These are phyloP conservation scores for Saccopteryx bilineata DNA, from an alignment of 2,113 vertebrate species.

Conservation along the genomic window DNA sequence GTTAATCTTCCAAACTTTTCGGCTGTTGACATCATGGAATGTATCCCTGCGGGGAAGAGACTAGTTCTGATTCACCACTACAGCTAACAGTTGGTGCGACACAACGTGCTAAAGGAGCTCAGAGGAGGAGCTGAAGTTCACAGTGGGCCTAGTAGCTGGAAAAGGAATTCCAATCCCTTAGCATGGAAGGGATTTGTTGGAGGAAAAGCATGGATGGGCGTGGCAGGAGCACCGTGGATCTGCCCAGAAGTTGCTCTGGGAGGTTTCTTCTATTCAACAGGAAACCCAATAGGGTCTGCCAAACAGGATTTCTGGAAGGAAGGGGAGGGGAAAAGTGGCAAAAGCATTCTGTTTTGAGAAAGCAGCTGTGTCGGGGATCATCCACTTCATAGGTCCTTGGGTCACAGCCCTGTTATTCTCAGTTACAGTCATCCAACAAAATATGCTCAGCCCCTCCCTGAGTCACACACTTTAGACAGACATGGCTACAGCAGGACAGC, in stretches of 20 bases:
- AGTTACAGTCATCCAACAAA: background rate
- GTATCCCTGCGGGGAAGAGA: background rate
- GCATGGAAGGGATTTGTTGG: conserved; percentile 6
- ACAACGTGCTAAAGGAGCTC: background rate
- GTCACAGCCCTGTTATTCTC: background rate
- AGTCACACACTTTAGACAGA: background rate
- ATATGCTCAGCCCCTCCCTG: background rate
- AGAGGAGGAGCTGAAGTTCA: conserved; percentile 16
- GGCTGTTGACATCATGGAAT: background rate
- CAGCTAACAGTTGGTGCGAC: background rate
- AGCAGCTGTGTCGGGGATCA: background rate
- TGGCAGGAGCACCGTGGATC: background rate
- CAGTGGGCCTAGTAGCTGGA: background rate
- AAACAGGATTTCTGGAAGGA: conserved; percentile 71
- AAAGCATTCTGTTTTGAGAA: background rate
- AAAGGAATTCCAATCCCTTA: background rate
- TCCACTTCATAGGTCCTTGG: background rate
- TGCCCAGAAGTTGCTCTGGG: background rate
- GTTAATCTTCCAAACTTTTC: background rate
- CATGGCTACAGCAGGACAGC: background rate
- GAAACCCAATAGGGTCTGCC: conserved; percentile 43
- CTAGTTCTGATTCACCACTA: background rate
- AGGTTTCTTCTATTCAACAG: conserved; percentile 40
- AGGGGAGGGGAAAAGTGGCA: conserved; percentile 50
- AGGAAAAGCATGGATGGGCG: background rate